Evolutionary conservation across 1,140 invertebrate species (phyloP).

Genomic region (Apis mellifera): DNA sequence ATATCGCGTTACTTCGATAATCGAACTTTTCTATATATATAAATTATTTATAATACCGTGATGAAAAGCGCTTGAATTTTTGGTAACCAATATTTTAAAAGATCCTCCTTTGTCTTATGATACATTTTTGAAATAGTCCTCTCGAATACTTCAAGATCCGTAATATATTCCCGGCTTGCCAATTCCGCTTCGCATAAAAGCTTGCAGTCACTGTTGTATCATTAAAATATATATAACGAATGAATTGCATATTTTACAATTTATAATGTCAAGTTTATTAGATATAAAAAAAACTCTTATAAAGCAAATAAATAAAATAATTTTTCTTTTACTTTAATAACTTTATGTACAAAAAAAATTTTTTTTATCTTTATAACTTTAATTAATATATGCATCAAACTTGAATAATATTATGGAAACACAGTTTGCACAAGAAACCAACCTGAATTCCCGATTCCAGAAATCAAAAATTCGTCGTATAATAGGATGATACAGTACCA

Average conservation of each 20-base stretch:
- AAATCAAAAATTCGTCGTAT: conserved; percentile 90
- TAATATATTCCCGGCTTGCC: conserved; percentile 76
- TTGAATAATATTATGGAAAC: no score
- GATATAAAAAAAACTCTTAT: background rate
- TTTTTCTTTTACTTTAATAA: no score
- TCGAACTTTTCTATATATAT: background rate
- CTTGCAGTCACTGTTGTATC: background rate
- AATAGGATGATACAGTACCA: conserved; percentile 92
- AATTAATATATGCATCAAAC: no score
- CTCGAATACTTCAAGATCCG: conserved; percentile 82
- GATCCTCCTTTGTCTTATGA: conserved; percentile 79
- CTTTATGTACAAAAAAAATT: no score
- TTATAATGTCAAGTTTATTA: background rate
- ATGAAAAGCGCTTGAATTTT: conserved; percentile 77
- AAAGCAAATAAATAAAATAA: no score
- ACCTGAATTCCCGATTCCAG: conserved; percentile 91
- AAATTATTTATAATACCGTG: conserved; percentile 43
- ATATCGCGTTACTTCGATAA: no score
- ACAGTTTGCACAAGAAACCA: conserved; percentile 54
- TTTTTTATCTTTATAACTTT: no score
- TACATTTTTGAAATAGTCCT: conserved; percentile 81
- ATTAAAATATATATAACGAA: no score
- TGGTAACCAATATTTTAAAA: conserved; percentile 84
- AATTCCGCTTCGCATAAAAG: conserved; percentile 82
- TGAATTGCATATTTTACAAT: conserved; percentile 2